Conservation (phyloP, 1,140 invertebrate genomes). For the Batillaria attramentaria region DNA sequence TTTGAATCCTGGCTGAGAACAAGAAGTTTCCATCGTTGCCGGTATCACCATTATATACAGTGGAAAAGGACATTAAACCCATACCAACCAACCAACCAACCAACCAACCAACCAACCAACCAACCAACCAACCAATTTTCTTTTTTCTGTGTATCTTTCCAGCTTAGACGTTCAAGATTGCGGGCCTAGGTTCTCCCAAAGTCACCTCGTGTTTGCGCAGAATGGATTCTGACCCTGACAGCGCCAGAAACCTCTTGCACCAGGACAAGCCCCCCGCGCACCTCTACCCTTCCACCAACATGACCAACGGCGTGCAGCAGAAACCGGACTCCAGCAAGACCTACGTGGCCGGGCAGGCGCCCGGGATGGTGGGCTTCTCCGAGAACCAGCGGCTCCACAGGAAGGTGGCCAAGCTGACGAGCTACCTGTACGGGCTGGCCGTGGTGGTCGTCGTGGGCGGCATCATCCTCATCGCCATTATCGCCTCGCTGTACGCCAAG, state of each 20-base stretch:
- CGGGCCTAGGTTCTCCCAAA: too few relatives aligned
- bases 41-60: too few relatives aligned
- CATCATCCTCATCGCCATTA: slow-evolving; percentile 52
- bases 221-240: slow-evolving; percentile 30
- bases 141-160: too few relatives aligned
- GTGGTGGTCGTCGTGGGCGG: slow-evolving; percentile 48
- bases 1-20: too few relatives aligned
- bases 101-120: too few relatives aligned
- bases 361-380: background rate
- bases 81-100: too few relatives aligned
- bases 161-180: too few relatives aligned
- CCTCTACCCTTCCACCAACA: background rate
- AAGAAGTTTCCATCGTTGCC: too few relatives aligned
- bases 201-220: slow-evolving; percentile 7
- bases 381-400: slow-evolving; percentile 35
- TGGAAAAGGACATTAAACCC: too few relatives aligned
- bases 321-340: background rate
- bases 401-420: slow-evolving; percentile 40
- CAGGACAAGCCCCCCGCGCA: background rate
- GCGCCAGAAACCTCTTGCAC: slow-evolving; percentile 16
- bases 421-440: slow-evolving; percentile 51
- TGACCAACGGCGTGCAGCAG: background rate
- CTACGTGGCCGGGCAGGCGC: background rate
- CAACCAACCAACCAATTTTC: too few relatives aligned
- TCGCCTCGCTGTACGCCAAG: slow-evolving; percentile 54